These are phyloP conservation scores for Gnathonemus longibarbis DNA, from an alignment of 2,113 vertebrate species.

Conservation along the genomic window DNA sequence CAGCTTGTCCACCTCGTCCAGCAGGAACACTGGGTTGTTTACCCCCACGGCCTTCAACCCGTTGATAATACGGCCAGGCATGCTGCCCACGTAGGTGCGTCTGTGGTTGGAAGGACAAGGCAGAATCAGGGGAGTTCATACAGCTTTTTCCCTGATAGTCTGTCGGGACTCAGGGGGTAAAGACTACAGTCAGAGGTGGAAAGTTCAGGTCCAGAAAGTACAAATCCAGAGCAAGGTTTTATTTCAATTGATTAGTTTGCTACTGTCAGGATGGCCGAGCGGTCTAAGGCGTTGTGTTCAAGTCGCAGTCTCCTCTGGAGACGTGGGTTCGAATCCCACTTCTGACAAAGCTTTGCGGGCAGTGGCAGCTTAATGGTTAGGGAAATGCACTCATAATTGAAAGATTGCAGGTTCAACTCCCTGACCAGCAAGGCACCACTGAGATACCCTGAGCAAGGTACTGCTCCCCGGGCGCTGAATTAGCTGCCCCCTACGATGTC, in stretches of 20 bases:
- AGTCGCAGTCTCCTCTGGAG: conserved; percentile 62
- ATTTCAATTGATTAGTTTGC: neutral
- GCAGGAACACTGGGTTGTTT: conserved; percentile 90
- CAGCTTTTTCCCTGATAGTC: neutral
- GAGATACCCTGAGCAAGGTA: too few relatives aligned
- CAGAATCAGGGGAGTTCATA: neutral
- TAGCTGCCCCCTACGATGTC: too few relatives aligned
- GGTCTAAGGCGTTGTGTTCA: conserved; percentile 60
- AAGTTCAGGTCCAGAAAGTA: neutral
- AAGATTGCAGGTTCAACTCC: too few relatives aligned
- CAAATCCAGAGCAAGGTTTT: neutral
- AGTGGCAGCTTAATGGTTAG: too few relatives aligned
- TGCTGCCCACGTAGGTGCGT: conserved; percentile 92
- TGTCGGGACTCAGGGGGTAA: neutral
- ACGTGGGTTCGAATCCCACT: conserved; percentile 64
- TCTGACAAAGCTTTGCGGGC: conserved; percentile 43
- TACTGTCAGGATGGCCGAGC: conserved; percentile 54
- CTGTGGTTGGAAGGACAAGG: conserved; percentile 44
- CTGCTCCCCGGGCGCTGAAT: too few relatives aligned
- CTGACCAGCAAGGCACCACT: too few relatives aligned
- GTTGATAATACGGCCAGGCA: conserved; percentile 95
- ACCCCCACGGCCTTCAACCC: conserved; percentile 86
- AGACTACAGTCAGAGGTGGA: neutral
- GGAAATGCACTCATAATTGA: too few relatives aligned
- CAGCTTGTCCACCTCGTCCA: conserved; percentile 95